Conservation (phyloP, 2,797 vertebrate genomes). For the Enteromius radiatus region DNA sequence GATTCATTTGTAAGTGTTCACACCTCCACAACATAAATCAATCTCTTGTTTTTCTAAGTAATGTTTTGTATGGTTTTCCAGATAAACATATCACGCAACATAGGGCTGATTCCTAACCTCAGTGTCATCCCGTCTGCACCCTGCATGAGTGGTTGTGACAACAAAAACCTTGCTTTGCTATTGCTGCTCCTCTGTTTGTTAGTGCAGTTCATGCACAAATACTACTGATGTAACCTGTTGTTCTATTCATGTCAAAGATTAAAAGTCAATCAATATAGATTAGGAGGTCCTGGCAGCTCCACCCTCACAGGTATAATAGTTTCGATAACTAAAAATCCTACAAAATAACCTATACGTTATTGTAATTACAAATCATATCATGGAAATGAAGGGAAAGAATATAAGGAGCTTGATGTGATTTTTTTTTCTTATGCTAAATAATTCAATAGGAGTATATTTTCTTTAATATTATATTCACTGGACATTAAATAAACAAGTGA, state of each 20-base stretch:
- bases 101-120: slow-evolving; percentile 21
- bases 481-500: not conserved
- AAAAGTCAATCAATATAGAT: slow-evolving; percentile 3
- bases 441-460: not conserved
- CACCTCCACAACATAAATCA: not conserved
- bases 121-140: not conserved
- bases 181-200: not conserved
- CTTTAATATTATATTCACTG: not conserved
- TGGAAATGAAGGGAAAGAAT: not conserved
- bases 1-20: slow-evolving; percentile 62
- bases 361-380: not conserved
- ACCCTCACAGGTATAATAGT: not conserved
- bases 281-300: not conserved
- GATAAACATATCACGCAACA: slow-evolving; percentile 7
- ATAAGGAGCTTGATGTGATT: not conserved
- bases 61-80: not conserved
- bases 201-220: not conserved
- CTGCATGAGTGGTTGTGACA: slow-evolving; percentile 4
- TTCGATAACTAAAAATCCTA: not conserved
- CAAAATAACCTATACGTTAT: not conserved
- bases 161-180: not conserved
- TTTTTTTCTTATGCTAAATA: no score
- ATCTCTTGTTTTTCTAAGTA: not conserved
- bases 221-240: not conserved
- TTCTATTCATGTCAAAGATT: not conserved